phyloP scores from a whole-genome alignment of 2,113 vertebrate genomes.

The Nymphicus hollandicus region DNA sequence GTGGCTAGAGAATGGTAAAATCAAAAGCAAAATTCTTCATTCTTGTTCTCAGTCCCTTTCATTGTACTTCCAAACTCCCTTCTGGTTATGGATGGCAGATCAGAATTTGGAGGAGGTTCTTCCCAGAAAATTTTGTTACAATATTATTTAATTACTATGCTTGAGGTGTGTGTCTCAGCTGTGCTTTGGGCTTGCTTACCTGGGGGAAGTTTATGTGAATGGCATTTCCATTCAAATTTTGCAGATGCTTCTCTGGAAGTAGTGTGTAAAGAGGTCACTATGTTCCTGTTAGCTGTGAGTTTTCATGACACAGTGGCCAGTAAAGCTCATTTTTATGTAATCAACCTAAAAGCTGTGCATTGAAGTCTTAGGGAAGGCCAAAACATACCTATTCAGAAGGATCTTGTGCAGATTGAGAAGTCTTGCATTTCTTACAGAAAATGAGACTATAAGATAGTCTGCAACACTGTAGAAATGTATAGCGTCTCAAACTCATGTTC shows the following conservation, averaged over 20 bases:
- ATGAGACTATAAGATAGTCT: neutral
- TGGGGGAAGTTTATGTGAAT: neutral
- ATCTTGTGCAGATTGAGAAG: neutral
- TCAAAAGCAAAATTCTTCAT: neutral
- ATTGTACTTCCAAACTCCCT: neutral
- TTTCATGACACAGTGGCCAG: neutral
- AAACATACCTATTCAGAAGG: neutral
- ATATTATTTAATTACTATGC: neutral
- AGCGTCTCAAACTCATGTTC: neutral
- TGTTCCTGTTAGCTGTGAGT: neutral
- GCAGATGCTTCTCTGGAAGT: neutral
- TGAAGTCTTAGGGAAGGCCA: neutral
- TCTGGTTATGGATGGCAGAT: rapidly evolving
- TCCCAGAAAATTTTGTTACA: neutral
- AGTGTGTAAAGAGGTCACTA: neutral
- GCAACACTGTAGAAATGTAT: neutral
- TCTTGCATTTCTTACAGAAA: neutral
- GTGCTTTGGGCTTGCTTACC: neutral
- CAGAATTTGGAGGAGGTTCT: neutral
- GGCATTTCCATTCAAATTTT: neutral
- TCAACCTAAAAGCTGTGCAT: neutral
- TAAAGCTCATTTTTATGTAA: neutral
- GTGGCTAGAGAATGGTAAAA: neutral
- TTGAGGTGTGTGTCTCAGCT: rapidly evolving
- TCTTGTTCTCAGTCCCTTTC: neutral